phyloP scores from a whole-genome alignment of 2,797 vertebrate genomes.

The Onychomys torridus region DNA sequence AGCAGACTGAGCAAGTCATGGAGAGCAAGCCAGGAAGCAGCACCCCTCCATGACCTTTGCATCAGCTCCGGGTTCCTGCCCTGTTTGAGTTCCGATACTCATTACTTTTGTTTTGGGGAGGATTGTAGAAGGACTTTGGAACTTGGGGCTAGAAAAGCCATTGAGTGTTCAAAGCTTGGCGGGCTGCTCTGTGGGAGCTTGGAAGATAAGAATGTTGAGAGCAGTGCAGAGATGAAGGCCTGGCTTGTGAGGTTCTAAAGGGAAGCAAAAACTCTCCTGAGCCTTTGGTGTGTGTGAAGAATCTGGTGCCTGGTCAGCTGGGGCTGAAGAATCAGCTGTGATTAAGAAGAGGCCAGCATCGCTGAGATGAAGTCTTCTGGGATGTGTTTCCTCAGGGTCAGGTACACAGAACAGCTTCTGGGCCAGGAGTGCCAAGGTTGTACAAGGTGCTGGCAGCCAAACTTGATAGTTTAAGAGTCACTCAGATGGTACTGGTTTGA shows the following conservation, averaged over 20 bases:
- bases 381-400: not conserved
- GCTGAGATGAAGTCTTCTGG: not conserved
- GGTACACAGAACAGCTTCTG: not conserved
- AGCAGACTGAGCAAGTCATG: not conserved
- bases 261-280: not conserved
- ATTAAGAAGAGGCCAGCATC: not conserved
- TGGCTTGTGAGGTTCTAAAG: not conserved
- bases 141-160: not conserved
- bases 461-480: not conserved
- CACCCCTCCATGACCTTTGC: not conserved
- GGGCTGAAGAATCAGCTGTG: not conserved
- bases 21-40: not conserved
- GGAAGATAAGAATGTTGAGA: not conserved
- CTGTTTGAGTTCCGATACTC: not conserved
- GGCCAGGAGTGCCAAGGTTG: not conserved
- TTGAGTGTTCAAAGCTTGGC: not conserved
- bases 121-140: not conserved
- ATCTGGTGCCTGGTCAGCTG: not conserved
- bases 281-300: not conserved
- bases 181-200: not conserved
- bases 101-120: not conserved
- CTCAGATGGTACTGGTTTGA: not conserved
- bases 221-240: not conserved
- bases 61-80: not conserved
- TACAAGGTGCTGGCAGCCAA: not conserved